Evolutionary conservation across 2,888 invertebrate genomes (phyloP), one percentile per base, ranked within the genome.

Genomic region (Andrena trimmerana): DNA sequence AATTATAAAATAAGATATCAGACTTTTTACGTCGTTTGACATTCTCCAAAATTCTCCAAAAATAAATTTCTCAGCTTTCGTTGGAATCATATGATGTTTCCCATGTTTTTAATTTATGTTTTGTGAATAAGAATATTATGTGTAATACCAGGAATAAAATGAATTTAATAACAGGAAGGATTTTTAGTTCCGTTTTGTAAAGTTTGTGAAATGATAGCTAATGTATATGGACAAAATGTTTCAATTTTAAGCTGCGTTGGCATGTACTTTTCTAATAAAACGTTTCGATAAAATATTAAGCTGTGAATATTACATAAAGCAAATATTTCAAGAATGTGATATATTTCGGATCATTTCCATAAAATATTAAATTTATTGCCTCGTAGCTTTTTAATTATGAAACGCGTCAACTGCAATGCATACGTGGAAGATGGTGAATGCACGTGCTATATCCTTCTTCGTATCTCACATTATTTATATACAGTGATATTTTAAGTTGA

Each of bases 401-500:
- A 59, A 65, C 20, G 27, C 33, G 65, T 65, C 59, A 68, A 78
- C 3, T 48, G 5, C 48, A 42, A 42, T 10, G 36, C 54, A 2
- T 48, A 29, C 10, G 29, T 31, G 27, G 24, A 60, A 31, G 42
- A 29, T 62, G 42, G 13, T 42, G 24, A 66, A 33, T 60, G 59
- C 48, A 66, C 52, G 57, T 60, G 52, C 70, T 48, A 27, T 42
- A n/a, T 31, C 48, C 59, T 57, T 72, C 62, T 68, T 59, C 71
- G 24, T 63, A 75, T 75, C 62, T 60, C 59, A 77, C 81, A 70
- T 78, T 86, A 86, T 81, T 77, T 83, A 72, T 77, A 67, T 63
- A 76, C 54, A 52, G 66, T 50, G 81, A 80, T 86, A 80, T 84
- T 86, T 86, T 73, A 66, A 81, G 81, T 84, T 75, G 66, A 29